Base-by-base conservation (phyloP, 2,888 invertebrate genomes). In the Halictus ligatus region DNA sequence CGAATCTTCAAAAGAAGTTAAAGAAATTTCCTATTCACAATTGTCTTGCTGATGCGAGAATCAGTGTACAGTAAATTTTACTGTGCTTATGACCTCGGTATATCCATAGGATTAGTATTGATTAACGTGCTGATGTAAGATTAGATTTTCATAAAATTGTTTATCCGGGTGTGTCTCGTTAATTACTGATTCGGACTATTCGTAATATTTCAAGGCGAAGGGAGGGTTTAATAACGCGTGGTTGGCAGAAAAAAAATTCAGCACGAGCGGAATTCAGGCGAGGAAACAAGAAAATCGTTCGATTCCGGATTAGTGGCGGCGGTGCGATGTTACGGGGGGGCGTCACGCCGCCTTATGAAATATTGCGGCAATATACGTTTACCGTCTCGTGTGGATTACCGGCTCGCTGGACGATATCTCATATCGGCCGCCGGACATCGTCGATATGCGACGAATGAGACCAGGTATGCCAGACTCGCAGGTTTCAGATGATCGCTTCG, bases 401-500 rank as follows among this genome's bases (percentile, higher is more conserved):
- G 92, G 89, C 86, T 88, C 81, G 73, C 74, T 79, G 91, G 91
- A 87, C 93, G 94, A 94, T 94, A 94, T 95, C 95, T 95, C 95
- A 95, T 95, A 95, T 94, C 94, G 93, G 86, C 86, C 88, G 85
- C 92, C 88, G 94, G 93, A 94, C 94, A 93, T 92, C 92, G 93
- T 94, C 94, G 95, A 95, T 94, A 95, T 95, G 94, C 95, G 93
- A 95, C 92, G 94, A 94, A 94, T 95, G 95, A 94, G 92, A 92
- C 88, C 89, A 89, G 92, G 92, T 92, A 94, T 92, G 93, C 93
- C 90, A 91, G 92, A 93, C 94, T 90, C 91, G 93, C 92, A 85
- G 87, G 89, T 89, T 91, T 89, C 92, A 92, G 92, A 93, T 91
- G 90, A 91, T 92, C 91, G 88, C 81, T 88, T 89, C 81, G 77